Conservation (phyloP, 2,113 vertebrate species). For the Gadus chalcogrammus region DNA sequence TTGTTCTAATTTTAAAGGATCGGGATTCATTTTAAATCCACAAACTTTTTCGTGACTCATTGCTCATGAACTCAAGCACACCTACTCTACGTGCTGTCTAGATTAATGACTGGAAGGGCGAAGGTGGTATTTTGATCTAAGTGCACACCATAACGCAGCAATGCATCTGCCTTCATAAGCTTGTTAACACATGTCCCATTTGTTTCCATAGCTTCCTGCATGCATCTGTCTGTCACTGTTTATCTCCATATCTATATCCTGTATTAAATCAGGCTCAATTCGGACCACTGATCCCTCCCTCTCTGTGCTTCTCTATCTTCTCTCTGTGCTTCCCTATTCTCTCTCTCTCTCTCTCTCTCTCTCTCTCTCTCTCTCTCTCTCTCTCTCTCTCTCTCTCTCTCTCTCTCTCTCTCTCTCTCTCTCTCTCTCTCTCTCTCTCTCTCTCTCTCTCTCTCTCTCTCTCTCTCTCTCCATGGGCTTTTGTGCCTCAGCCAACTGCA, state of each 20-base stretch:
- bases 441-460: constrained; percentile 28
- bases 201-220: constrained; percentile 3
- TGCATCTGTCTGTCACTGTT: background rate
- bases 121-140: background rate
- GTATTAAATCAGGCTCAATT: constrained; percentile 2
- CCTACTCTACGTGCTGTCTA: too few relatives aligned
- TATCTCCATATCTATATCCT: constrained; percentile 15
- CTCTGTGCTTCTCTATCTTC: background rate
- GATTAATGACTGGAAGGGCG: too few relatives aligned
- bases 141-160: background rate
- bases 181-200: background rate
- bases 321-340: constrained; percentile 7
- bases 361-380: constrained; percentile 31
- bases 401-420: constrained; percentile 29
- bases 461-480: constrained; percentile 34
- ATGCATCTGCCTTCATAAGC: background rate
- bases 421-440: constrained; percentile 31
- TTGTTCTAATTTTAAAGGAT: too few relatives aligned
- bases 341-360: constrained; percentile 32
- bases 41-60: too few relatives aligned
- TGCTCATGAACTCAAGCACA: too few relatives aligned
- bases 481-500: constrained; percentile 84
- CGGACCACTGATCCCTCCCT: background rate
- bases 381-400: constrained; percentile 28
- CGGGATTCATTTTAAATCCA: too few relatives aligned